Percentiles rank a stretch among this genome's conserved stretches.
phyloP scores from a whole-genome alignment of 2,888 invertebrate genomes.

The Geotrupes spiniger region DNA sequence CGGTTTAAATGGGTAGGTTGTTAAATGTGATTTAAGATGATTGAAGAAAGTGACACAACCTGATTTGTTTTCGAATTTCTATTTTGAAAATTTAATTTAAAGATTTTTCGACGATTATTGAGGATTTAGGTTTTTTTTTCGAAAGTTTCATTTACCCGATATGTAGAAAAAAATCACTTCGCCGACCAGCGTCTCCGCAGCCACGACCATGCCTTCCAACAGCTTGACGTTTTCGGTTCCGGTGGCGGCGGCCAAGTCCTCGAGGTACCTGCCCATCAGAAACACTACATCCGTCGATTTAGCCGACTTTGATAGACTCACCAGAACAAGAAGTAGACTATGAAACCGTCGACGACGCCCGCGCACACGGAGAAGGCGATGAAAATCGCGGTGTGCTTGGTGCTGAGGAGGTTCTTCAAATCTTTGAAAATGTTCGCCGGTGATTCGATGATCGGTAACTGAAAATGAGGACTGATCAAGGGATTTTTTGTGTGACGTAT shows the following conservation, averaged over 20 bases:
- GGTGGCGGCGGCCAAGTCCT: conserved; percentile 67
- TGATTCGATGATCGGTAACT: conserved; percentile 67
- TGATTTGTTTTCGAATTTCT: too few relatives aligned
- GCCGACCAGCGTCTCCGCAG: conserved; percentile 75
- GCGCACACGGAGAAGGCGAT: conserved; percentile 71
- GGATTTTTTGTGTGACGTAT: neutral
- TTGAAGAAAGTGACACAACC: too few relatives aligned
- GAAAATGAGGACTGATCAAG: conserved; percentile 34
- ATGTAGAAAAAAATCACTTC: conserved; percentile 76
- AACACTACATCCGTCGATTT: neutral
- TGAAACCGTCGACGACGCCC: conserved; percentile 76
- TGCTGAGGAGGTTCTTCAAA: conserved; percentile 59
- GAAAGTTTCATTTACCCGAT: conserved; percentile 57
- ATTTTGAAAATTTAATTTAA: too few relatives aligned
- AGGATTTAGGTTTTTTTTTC: neutral
- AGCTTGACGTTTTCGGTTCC: conserved; percentile 67
- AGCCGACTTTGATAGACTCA: conserved; percentile 41
- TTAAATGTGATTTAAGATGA: too few relatives aligned
- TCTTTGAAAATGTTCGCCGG: conserved; percentile 69
- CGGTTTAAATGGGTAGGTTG: too few relatives aligned
- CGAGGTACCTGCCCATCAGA: conserved; percentile 61
- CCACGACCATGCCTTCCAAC: conserved; percentile 76
- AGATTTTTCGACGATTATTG: too few relatives aligned
- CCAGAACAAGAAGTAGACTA: conserved; percentile 82
- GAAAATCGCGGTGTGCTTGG: conserved; percentile 66